These are phyloP conservation scores for Meteorus colon DNA, from an alignment of 2,888 invertebrate species.

Conservation along the genomic window DNA sequence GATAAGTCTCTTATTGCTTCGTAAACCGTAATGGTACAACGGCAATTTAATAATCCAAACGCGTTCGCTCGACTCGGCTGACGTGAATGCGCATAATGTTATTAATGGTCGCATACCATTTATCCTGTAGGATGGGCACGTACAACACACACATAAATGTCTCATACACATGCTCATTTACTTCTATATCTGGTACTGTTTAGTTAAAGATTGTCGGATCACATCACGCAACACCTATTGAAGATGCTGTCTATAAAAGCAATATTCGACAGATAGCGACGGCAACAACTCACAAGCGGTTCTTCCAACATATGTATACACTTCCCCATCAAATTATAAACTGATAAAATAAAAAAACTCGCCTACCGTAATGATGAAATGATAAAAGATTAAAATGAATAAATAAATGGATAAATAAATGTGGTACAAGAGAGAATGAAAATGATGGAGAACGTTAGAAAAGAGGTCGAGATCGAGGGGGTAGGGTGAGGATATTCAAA, in stretches of 20 bases:
- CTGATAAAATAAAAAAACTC: neutral
- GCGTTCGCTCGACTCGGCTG: slow-evolving; percentile 60
- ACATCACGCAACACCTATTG: slow-evolving; percentile 36
- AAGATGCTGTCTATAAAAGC: slow-evolving; percentile 6
- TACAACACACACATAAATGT: slow-evolving; percentile 26
- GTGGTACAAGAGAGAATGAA: neutral
- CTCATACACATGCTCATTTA: slow-evolving; percentile 15
- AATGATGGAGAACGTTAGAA: slow-evolving; percentile 25
- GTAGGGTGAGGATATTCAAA: neutral
- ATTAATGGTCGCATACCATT: slow-evolving; percentile 61
- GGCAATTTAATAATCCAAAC: slow-evolving; percentile 65
- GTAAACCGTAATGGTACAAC: slow-evolving; percentile 65
- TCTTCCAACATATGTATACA: slow-evolving; percentile 4
- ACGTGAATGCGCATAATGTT: slow-evolving; percentile 64
- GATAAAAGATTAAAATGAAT: neutral
- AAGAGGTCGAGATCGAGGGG: slow-evolving; percentile 26
- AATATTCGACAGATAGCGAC: neutral
- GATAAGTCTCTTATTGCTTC: slow-evolving; percentile 64
- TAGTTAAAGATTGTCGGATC: slow-evolving; percentile 20
- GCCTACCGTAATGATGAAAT: neutral
- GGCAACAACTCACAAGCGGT: neutral
- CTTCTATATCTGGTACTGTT: slow-evolving; percentile 28
- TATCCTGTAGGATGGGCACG: slow-evolving; percentile 57
- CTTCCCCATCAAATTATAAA: neutral
- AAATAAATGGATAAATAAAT: slow-evolving; percentile 10